A percentile compares a stretch with the other conserved stretches of the same genome.
phyloP scores from a whole-genome alignment of 2,888 invertebrate genomes.

The Vandiemenella viatica region DNA sequence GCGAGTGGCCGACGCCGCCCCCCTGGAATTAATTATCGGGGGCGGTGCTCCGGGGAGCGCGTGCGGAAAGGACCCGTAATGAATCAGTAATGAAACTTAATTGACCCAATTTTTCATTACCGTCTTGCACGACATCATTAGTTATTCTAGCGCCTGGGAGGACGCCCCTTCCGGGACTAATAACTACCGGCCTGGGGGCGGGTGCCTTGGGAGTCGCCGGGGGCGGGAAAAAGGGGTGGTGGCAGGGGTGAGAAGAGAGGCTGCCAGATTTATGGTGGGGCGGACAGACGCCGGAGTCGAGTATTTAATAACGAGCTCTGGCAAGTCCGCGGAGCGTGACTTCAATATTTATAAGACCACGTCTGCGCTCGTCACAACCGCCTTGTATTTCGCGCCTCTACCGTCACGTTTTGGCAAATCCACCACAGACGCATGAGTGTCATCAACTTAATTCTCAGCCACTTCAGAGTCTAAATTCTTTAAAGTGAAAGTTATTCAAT shows the following conservation, averaged over 20 bases:
- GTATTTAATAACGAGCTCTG: not conserved
- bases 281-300: not conserved
- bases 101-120: constrained; percentile 18
- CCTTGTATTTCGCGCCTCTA: no score
- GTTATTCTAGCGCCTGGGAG: constrained; percentile 14
- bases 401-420: no score
- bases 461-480: no score
- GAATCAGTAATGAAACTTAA: constrained; percentile 18
- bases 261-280: not conserved
- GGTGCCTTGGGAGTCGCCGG: not conserved
- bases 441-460: no score
- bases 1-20: not conserved
- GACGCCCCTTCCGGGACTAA: not conserved
- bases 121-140: constrained; percentile 12
- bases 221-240: not conserved
- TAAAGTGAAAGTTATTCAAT: no score
- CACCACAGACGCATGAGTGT: no score
- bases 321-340: not conserved
- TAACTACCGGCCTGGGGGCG: not conserved
- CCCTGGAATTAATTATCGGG: constrained; percentile 12
- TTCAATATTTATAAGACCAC: not conserved
- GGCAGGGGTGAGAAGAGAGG: not conserved
- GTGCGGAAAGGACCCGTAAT: constrained; percentile 14
- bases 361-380: no score
- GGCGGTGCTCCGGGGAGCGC: constrained; percentile 7